Base-by-base conservation (phyloP, 1,140 invertebrate species). In the Adoxophyes honmai region DNA sequence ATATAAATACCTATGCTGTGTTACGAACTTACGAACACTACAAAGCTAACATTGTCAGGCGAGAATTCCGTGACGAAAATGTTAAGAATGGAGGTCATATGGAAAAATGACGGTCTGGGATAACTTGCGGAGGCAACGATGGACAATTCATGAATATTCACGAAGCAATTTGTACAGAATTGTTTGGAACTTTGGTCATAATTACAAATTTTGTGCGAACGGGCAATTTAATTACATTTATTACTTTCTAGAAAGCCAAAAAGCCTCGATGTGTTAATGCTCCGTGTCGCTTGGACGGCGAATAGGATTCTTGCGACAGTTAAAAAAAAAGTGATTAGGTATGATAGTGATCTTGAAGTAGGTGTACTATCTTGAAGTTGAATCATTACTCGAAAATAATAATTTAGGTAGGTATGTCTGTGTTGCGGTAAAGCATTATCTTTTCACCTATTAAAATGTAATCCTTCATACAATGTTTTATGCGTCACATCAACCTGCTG, bases 111-210 rank as follows among this genome's bases (percentile, higher is more conserved):
- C 13, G 14, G 16, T 18, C 16, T 4, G 15, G 39, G 39, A 21
- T 44, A 44, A 21, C 39, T 44, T n/a, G 15, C 7, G 39, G 39
- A 44, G 18, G 18, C 39, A 9, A n/a, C 15, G 38, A 42, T 42
- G 38, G 38, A 42, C 38, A 42, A 15, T 15, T 42, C 38, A 42
- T 42, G 38, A 42, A 42, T 42, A 42, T 42, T 42, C 38, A 42
- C 6, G 5, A 18, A 15, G 38, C 13, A 42, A 42, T 42, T 42
- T 42, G 38, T 16, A 28, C 21, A 28, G 38, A 15, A 42, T 42
- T 42, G 38, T 42, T 42, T 16, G 8, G 3, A 15, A 42, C 13
- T 42, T 42, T 42, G 5, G 14, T 16, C 38, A 42, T 42, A 9
- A 42, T 42, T 42, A 42, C 21, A 15, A 42, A 42, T 16, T n/a